Evolutionary conservation across 2,888 invertebrate species (phyloP), one percentile per base, ranked within the genome.

Genomic region (Hermaeophaga mercurialis): DNA sequence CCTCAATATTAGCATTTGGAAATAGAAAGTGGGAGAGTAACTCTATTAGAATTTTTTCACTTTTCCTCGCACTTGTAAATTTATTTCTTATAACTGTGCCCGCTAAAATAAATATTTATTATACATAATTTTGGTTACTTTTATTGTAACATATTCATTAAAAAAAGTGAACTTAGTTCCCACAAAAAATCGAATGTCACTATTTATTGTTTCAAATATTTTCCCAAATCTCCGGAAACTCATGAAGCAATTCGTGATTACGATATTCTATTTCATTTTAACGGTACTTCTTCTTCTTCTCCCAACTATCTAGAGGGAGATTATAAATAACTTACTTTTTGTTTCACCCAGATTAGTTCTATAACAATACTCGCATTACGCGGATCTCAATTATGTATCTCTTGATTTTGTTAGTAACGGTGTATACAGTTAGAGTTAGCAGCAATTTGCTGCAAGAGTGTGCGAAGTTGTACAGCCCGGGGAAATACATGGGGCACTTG

Each of bases 401-500:
- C 41, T 22, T 56, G 19, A 39, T 66, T 52, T 46, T 63, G 52
- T 36, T 62, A 11, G 41, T 56, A 38, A 53, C 61, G 41, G 44
- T 58, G 31, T 45, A 59, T 19, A 43, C 62, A 33, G 54, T 49
- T 47, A 48, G 17, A 38, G 55, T 36, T 17, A 64, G 58, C 11
- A 58, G 59, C 28, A 61, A 65, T 52, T 54, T 66, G 19, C 65
- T 69, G 54, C 66, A 70, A 43, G 68, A 70, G 44, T 74, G 73
- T 55, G 64, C 66, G 11, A 70, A 71, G 60, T 62, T 71, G 26
- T 75, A 73, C 62, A 67, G 72, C 56, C 75, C 74, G 7, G 67
- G 69, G 46, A 73, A 73, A 57, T 76, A 74, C 63, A 61, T 75
- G 61, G 66, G 68, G 44, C 70, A 71, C 46, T 58, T 76, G 47